Base-by-base conservation (phyloP, 2,888 invertebrate genomes). In the Reticulitermes lucifugus region DNA sequence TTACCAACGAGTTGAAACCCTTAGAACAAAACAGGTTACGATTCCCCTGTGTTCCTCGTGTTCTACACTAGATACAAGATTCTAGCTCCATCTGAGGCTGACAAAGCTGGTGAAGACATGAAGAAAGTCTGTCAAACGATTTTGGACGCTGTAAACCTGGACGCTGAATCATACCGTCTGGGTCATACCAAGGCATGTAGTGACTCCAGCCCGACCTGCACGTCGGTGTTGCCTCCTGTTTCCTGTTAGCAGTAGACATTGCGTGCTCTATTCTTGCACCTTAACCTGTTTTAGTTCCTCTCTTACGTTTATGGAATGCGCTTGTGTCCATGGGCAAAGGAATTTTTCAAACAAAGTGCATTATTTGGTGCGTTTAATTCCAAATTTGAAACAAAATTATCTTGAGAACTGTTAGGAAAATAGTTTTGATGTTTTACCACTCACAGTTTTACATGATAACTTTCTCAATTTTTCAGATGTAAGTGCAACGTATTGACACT, bases 151-250 rank as follows among this genome's bases (percentile, higher is more conserved):
- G 95, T 96, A 88, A 95, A 95, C 90, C 95, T 99, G 92, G 97
- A 96, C 91, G 92, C 95, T 88, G 98, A 98, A 92, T 95, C 96
- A 90, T 99, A 96, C 93, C 97, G 98, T 94, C 94, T 98, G 92
- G 99, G 99, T 94, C 96, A 97, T 93, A 99, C 98, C 93, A 99
- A 99, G 96, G 98, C 98, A 96, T 95, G 96, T 95, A 89, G 88
- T 71, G 65, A 35, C 4, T 77, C 75, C 75, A 43, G 18, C 6
- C 79, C 79, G 55, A 71, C 71, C 75, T 51, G 51, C 77, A 51
- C 77, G 51, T 77, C 65, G n/a, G 25, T 65, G 65, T n/a, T n/a
- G 35, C 25, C 0, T 65, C 65, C 12, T 65, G 25, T 65, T 65
- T 65, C n/a, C n/a, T 10, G 25, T 65, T 65, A 25, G 65, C 25